Evolutionary conservation across 2,797 vertebrate genomes (phyloP).

Genomic region (Harpagifer antarcticus): DNA sequence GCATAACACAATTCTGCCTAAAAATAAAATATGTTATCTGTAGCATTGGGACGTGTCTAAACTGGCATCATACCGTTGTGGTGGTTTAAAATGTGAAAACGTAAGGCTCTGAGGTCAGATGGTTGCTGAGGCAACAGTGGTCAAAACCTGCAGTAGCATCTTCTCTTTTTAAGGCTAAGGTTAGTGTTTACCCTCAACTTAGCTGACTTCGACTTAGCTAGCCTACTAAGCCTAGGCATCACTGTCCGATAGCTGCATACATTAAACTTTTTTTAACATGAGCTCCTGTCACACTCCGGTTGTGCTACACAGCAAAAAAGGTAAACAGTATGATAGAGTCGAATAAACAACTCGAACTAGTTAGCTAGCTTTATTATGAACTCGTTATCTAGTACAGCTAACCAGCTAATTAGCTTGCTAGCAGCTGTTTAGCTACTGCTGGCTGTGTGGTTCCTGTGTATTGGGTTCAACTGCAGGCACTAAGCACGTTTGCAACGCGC

Average conservation of each 20-base stretch:
- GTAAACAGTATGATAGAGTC: background rate
- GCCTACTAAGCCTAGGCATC: constrained; percentile 4
- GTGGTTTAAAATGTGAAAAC: constrained; percentile 4
- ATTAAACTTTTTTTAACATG: constrained; percentile 47
- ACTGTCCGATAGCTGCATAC: constrained; percentile 25
- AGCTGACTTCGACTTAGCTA: background rate
- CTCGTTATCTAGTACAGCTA: constrained; percentile 22
- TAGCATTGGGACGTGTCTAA: background rate
- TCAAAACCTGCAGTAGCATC: background rate
- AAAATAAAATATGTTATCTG: background rate
- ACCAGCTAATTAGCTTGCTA: constrained; percentile 41
- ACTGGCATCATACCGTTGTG: background rate
- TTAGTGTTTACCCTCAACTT: constrained; percentile 4
- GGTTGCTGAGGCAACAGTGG: background rate
- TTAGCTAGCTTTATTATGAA: background rate
- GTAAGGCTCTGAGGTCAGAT: constrained; percentile 2
- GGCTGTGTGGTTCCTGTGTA: constrained; percentile 32
- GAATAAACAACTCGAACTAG: background rate
- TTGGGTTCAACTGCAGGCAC: constrained; percentile 42
- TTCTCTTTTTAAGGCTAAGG: constrained; percentile 12
- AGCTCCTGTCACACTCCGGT: background rate
- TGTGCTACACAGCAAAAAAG: background rate
- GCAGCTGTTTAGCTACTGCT: constrained; percentile 43
- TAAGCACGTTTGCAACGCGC: constrained; percentile 72
- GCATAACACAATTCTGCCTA: background rate